phyloP scores from a whole-genome alignment of 2,797 vertebrate genomes.

The Ispidina picta region DNA sequence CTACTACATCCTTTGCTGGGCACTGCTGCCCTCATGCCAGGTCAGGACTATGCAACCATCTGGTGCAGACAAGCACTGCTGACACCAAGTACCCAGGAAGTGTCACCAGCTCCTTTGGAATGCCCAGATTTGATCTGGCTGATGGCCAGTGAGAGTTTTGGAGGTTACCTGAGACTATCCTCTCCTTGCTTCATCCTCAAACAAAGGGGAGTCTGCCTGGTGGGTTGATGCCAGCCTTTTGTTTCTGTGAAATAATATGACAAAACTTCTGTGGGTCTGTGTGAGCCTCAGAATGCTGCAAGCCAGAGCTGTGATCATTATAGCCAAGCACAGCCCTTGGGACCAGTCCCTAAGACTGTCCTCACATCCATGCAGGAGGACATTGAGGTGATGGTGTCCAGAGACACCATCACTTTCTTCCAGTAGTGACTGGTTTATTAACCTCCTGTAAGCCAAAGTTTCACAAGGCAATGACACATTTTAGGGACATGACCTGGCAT shows the following conservation, averaged over 20 bases:
- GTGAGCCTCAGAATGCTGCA: background rate
- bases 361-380: background rate
- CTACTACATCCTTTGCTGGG: background rate
- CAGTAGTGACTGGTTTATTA: background rate
- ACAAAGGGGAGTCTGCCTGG: accelerated
- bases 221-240: background rate
- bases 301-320: background rate
- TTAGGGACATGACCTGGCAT: background rate
- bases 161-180: background rate
- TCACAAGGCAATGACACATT: background rate
- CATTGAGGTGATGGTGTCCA: background rate
- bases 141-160: accelerated
- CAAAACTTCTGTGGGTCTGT: background rate
- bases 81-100: background rate
- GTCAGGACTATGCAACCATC: background rate
- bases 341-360: background rate
- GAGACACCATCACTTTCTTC: background rate
- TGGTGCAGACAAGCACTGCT: background rate
- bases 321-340: accelerated
- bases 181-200: background rate
- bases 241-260: background rate
- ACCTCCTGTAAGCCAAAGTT: background rate
- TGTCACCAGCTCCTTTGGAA: accelerated
- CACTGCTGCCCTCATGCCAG: accelerated
- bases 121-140: accelerated